Base-by-base conservation (phyloP, 2,888 invertebrate species). In the Eupithecia dodoneata region DNA sequence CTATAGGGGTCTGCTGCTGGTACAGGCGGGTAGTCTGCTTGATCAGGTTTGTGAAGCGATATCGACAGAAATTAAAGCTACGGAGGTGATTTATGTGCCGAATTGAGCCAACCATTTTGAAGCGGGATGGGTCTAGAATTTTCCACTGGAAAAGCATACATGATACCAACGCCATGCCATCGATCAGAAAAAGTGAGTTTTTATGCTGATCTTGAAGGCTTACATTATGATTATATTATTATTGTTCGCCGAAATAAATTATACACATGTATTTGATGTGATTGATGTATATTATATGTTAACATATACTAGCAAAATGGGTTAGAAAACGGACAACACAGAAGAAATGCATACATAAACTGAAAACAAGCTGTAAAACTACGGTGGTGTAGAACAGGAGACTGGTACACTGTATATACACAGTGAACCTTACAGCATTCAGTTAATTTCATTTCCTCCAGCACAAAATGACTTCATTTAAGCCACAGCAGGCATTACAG, bases 1-100 rank as follows among this genome's bases (percentile, higher is more conserved):
- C 49, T 69, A 44, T 69, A 66, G 63, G 67, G 52, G 52, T 65
- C 65, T 65, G 12, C 49, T 49, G 1, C 41, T 55, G 47, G 52
- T 12, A 47, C n/a, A 52, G 13, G 41, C 47, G 49, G 30, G 52
- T 49, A 30, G 18, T 52, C 55, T 30, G 63, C 30, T 63, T 63
- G 63, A 63, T 63, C 63, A 63, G 63, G 30, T 63, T 63, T 63
- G 30, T 63, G 63, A 63, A 63, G 12, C 63, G 55, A 59, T 63
- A 63, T 63, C 63, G 63, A 63, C 63, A 30, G 4, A 59, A 59
- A 9, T 59, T 59, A 9, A 59, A 18, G 59, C 3, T 63, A 63
- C 63, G 10, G 63, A 63, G 18, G 30, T 63, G 63, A 63, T 63
- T 63, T 30, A 63, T 63, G 63, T 12, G 4, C 10, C 1, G 30